Percentiles rank a stretch among this genome's conserved stretches.
phyloP scores from a whole-genome alignment of 1,140 invertebrate genomes.

The Diprion similis region DNA sequence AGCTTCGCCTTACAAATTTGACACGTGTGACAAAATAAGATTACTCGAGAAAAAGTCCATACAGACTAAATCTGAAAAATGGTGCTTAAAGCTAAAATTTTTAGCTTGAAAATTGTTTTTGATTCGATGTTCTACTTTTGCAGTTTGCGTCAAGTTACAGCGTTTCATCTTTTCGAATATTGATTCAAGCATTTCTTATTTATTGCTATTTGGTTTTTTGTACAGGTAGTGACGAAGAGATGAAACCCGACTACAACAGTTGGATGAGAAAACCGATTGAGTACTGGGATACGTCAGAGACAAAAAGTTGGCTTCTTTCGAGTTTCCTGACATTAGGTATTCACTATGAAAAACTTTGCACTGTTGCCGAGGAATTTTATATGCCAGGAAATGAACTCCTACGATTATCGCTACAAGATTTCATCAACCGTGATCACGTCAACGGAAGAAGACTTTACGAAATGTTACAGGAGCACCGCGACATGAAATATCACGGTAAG shows the following conservation, averaged over 20 bases:
- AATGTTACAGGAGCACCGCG: constrained; percentile 57
- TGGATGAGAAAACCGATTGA: constrained; percentile 63
- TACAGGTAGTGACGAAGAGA: constrained; percentile 27
- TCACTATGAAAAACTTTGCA: constrained; percentile 54
- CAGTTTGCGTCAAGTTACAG: too few species aligned
- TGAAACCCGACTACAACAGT: constrained; percentile 51
- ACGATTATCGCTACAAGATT: constrained; percentile 57
- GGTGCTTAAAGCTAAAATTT: too few species aligned
- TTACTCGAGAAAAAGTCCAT: too few species aligned
- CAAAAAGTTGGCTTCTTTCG: constrained; percentile 64
- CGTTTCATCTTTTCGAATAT: too few species aligned
- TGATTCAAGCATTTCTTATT: background rate
- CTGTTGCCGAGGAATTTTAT: constrained; percentile 58
- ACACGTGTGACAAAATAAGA: too few species aligned
- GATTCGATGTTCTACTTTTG: too few species aligned
- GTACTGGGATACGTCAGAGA: constrained; percentile 65
- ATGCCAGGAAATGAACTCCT: constrained; percentile 60
- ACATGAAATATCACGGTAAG: constrained; percentile 47
- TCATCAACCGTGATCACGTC: constrained; percentile 55
- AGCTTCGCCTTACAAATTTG: too few species aligned
- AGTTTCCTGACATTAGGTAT: constrained; percentile 55
- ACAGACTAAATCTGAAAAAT: too few species aligned
- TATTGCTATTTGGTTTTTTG: background rate
- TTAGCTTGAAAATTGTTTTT: too few species aligned
- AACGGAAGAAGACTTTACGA: constrained; percentile 59